Percentiles rank a stretch among this genome's conserved stretches.
Conservation (phyloP, 2,888 invertebrate species). For the Philhelius pedissequus region DNA sequence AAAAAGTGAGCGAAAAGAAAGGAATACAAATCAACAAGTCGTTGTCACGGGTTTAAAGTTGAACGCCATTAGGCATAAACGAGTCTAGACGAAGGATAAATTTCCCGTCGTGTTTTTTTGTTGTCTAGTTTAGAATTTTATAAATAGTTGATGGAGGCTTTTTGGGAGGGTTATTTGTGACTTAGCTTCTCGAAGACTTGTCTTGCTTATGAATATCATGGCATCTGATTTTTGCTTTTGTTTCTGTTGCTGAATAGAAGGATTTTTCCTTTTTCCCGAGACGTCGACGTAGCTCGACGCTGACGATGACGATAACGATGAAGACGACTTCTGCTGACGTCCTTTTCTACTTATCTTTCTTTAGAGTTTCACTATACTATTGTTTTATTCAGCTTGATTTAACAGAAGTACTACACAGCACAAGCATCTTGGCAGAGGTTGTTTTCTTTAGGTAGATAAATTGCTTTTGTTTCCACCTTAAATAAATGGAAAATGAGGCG, state of each 20-base stretch:
- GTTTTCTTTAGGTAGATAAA: neutral
- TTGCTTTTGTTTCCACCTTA: conserved; percentile 19
- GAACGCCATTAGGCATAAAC: conserved; percentile 55
- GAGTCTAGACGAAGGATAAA: conserved; percentile 52
- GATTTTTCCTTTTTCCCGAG: neutral
- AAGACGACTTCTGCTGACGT: neutral
- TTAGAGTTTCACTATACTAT: neutral
- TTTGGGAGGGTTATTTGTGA: neutral
- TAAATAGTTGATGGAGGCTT: neutral
- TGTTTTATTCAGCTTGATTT: conserved; percentile 43
- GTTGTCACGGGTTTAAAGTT: conserved; percentile 52
- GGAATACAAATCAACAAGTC: conserved; percentile 59
- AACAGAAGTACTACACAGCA: conserved; percentile 21
- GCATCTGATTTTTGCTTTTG: conserved; percentile 22
- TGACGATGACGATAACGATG: neutral
- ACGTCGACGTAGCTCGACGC: too few relatives aligned
- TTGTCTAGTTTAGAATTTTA: neutral
- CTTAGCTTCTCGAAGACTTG: neutral
- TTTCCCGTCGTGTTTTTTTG: conserved; percentile 1
- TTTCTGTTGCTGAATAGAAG: neutral
- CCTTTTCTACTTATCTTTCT: neutral
- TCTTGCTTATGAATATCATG: conserved; percentile 20
- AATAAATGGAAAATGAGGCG: neutral
- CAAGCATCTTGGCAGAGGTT: conserved; percentile 38
- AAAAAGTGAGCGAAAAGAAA: neutral